A percentile compares a stretch with the other conserved stretches of the same genome.
These are phyloP conservation scores for Cynopterus brachyotis DNA, from an alignment of 2,113 vertebrate species.

Conservation along the genomic window DNA sequence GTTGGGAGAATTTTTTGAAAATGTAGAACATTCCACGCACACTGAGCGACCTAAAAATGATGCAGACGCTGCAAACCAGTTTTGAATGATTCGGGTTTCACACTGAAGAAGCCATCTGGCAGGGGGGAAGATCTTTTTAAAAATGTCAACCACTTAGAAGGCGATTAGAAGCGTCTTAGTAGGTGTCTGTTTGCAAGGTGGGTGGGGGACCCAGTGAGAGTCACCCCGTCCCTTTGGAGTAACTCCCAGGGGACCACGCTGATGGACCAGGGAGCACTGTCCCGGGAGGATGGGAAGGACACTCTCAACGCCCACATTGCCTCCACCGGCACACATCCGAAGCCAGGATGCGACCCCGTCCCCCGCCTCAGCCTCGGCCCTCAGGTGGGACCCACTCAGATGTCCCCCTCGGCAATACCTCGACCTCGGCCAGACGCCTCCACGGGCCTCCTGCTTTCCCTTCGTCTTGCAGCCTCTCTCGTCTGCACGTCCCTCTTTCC, in stretches of 20 bases:
- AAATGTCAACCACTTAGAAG: background rate
- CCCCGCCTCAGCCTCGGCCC: background rate
- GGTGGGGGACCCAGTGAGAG: background rate
- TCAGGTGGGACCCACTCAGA: background rate
- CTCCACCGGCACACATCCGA: background rate
- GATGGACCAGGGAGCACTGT: too few relatives aligned
- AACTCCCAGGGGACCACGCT: background rate
- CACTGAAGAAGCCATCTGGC: slow-evolving; percentile 48
- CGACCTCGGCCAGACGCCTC: background rate
- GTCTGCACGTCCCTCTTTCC: background rate
- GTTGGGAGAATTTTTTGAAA: background rate
- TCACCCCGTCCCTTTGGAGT: background rate
- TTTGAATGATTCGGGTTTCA: slow-evolving; percentile 58
- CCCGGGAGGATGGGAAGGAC: background rate
- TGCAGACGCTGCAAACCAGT: slow-evolving; percentile 50
- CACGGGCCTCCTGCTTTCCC: background rate
- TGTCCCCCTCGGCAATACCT: background rate
- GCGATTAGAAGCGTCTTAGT: background rate
- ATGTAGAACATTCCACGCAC: slow-evolving; percentile 31
- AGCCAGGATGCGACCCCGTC: background rate
- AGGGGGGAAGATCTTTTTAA: background rate
- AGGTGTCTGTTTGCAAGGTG: background rate
- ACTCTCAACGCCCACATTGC: background rate
- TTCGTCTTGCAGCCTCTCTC: background rate
- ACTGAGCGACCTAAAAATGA: slow-evolving; percentile 54